Percentiles rank a stretch among this genome's conserved stretches.
phyloP scores from a whole-genome alignment of 2,113 vertebrate species.

The Chauna torquata region DNA sequence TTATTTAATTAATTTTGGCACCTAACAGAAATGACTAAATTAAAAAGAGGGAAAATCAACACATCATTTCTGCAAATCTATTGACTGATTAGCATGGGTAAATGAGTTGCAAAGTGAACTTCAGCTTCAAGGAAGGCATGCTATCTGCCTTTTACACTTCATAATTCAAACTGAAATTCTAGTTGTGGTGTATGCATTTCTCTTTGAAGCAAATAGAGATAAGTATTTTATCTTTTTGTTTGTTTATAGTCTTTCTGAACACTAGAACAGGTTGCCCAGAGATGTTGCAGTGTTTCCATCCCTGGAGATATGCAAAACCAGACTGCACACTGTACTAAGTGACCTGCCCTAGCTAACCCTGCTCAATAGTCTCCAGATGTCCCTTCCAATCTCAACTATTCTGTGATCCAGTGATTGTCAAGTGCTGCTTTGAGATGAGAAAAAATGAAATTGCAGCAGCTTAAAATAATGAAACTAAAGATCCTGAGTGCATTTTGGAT shows the following conservation, averaged over 20 bases:
- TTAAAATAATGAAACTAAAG: neutral
- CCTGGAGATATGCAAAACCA: neutral
- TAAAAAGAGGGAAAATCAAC: conserved; percentile 16
- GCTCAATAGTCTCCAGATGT: neutral
- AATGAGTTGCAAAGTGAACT: neutral
- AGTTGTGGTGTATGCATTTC: neutral
- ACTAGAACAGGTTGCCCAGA: neutral
- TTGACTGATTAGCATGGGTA: conserved; percentile 1
- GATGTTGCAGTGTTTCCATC: neutral
- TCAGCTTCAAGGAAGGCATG: neutral
- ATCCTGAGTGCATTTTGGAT: neutral
- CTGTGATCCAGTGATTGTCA: neutral
- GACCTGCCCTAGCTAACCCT: neutral
- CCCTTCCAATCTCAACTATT: neutral
- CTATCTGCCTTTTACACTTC: neutral
- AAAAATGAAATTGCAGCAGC: neutral
- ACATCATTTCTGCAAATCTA: neutral
- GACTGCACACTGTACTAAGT: neutral
- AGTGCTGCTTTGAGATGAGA: neutral
- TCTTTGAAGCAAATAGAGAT: neutral
- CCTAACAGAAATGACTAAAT: neutral
- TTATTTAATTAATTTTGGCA: conserved; percentile 49
- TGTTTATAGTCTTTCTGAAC: neutral
- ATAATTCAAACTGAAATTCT: neutral
- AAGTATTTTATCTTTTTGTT: neutral